Evolutionary conservation across 2,888 invertebrate genomes (phyloP), one percentile per base, ranked within the genome.

Genomic region (Erebia palarica): DNA sequence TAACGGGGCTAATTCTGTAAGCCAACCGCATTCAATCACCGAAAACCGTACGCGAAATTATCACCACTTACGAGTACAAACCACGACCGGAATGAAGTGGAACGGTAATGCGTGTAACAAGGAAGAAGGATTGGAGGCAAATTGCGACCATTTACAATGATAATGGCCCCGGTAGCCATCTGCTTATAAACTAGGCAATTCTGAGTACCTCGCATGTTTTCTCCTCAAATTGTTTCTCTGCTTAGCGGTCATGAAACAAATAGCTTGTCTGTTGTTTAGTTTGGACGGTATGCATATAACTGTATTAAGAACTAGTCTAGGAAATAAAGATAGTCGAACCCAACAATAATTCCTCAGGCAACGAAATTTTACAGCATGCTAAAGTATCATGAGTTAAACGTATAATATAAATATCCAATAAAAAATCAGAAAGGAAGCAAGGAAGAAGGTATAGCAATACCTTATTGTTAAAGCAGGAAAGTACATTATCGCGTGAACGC

Each of bases 111-210:
- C 67, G 73, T 69, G 73, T 75, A 84, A 83, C 82, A 79, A 84
- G 88, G 88, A 89, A 88, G 86, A 63, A 64, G 75, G 74, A 72
- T 75, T 74, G 74, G 72, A 76, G 70, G 85, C 75, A 89, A 88
- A 88, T 89, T 88, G 86, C 85, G 78, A 80, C 78, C 86, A 86
- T 88, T 90, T 87, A 86, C 88, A 87, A 88, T 87, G 79, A 84
- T 85, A 88, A 86, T 86, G 80, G 73, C 67, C 73, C 75, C 82
- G 81, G 84, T 83, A 82, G 85, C 88, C 89, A 90, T 84, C 87
- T 89, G 89, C 82, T 80, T 74, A 79, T 80, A 83, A 85, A 87
- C 85, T 79, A 85, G 87, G 80, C 84, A 87, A 89, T 89, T 89
- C 84, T 78, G 82, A 82, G 77, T 81, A 78, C 85, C 85, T 86